A percentile compares a stretch with the other conserved stretches of the same genome.
Conservation (phyloP, 2,113 vertebrate genomes). For the Urocynchramus pylzowi region DNA sequence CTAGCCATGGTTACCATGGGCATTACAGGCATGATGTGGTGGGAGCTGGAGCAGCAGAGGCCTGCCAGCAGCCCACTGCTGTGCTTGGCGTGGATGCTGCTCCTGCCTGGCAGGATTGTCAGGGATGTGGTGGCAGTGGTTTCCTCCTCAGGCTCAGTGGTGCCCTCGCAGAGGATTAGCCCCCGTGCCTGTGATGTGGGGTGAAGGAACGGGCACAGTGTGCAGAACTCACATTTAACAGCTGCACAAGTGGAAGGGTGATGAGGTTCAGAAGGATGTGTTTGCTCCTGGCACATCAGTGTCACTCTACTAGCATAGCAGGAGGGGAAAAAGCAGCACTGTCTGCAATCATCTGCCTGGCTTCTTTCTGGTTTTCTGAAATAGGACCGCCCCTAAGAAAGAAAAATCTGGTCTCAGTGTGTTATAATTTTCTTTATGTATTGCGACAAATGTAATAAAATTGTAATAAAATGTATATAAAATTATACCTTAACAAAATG, state of each 20-base stretch:
- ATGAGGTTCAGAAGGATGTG: not conserved
- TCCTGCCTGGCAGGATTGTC: not conserved
- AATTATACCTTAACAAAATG: not conserved
- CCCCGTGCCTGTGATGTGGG: not conserved
- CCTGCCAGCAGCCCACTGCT: not conserved
- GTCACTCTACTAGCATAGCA: not conserved
- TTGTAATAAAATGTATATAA: not conserved
- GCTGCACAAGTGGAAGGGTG: not conserved
- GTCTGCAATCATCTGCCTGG: not conserved
- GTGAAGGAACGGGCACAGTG: not conserved
- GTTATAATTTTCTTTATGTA: not conserved
- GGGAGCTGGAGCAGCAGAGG: not conserved
- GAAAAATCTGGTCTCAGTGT: not conserved
- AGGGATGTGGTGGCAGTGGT: not conserved
- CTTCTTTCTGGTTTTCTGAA: not conserved
- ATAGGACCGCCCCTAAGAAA: not conserved
- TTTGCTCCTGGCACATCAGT: not conserved
- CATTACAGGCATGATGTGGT: fast-evolving
- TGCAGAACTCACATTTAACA: not conserved
- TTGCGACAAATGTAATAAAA: not conserved
- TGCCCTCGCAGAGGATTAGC: not conserved
- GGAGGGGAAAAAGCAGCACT: not conserved
- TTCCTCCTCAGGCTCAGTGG: not conserved
- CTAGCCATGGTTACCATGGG: fast-evolving
- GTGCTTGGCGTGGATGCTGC: fast-evolving